Conservation (phyloP, 2,113 vertebrate species). For the Pseudonaja textilis region DNA sequence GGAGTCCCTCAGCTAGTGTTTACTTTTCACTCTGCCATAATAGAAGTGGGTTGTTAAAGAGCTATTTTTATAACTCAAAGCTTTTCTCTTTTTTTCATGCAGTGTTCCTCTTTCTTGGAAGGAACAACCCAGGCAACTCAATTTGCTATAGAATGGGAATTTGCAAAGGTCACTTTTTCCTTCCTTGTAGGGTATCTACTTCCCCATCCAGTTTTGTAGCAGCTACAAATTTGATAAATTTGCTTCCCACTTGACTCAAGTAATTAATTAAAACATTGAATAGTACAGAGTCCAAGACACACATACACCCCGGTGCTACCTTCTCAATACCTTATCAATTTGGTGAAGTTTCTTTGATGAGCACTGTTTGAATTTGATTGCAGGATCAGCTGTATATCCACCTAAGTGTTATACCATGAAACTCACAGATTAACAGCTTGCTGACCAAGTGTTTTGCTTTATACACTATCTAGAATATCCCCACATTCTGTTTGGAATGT, state of each 20-base stretch:
- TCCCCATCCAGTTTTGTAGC: not conserved
- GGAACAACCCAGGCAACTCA: not conserved
- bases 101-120: not conserved
- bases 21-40: rapidly evolving
- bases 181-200: not conserved
- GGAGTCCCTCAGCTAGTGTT: not conserved
- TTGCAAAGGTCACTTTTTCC: not conserved
- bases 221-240: not conserved
- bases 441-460: not conserved
- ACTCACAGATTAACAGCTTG: not conserved
- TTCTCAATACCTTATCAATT: not conserved
- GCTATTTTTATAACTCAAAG: not conserved
- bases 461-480: not conserved
- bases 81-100: not conserved
- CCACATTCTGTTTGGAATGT: not conserved
- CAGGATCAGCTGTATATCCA: not conserved
- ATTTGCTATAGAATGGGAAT: not conserved
- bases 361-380: not conserved
- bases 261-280: not conserved
- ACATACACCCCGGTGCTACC: not conserved
- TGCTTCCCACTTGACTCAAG: not conserved
- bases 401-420: not conserved
- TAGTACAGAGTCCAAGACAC: not conserved
- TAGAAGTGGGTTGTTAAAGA: slow-evolving; percentile 8
- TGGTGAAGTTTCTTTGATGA: not conserved